phyloP scores from a whole-genome alignment of 2,888 invertebrate species.

The Dichetophora obliterata region DNA sequence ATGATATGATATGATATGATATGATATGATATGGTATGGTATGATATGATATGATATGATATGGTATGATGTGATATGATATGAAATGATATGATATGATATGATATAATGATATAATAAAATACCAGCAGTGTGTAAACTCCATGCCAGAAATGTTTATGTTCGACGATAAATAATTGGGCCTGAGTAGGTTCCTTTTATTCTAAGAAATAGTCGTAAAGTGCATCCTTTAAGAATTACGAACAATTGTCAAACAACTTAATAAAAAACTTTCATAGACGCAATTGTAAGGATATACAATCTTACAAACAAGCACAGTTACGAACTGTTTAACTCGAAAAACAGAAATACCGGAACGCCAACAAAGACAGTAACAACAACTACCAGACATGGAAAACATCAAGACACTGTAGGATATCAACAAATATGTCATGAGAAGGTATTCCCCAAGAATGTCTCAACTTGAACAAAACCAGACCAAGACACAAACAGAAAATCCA shows the following conservation, averaged over 20 bases:
- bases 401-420: constrained; percentile 12
- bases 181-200: no score
- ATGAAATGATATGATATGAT: no score
- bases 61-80: no score
- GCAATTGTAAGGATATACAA: neutral
- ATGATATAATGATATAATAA: no score
- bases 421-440: constrained; percentile 8
- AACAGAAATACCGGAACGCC: constrained; percentile 5
- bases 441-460: constrained; percentile 46
- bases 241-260: no score
- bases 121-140: no score
- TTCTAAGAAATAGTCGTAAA: neutral
- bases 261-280: neutral
- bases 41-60: no score
- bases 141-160: no score
- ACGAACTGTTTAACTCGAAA: neutral
- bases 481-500: constrained; percentile 39
- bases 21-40: no score
- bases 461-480: constrained; percentile 10
- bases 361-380: constrained; percentile 22
- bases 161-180: no score
- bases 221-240: no score
- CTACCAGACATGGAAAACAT: constrained; percentile 27
- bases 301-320: neutral
- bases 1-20: no score